Evolutionary conservation across 2,888 invertebrate species (phyloP).

Genomic region (Brenthis daphne): DNA sequence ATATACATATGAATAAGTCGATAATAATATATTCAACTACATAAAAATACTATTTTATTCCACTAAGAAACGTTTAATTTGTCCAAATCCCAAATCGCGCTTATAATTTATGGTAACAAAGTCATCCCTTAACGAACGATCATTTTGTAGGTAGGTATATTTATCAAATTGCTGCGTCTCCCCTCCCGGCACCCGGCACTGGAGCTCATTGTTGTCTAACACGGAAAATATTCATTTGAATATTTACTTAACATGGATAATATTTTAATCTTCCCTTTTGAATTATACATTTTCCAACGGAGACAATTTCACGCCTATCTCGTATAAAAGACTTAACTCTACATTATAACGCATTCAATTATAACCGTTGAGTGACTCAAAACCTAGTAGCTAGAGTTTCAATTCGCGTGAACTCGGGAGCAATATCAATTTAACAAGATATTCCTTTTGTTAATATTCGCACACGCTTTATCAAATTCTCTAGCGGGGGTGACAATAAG

Average conservation of each 20-base stretch:
- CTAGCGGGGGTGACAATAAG: conserved; percentile 83
- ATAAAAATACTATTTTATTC: conserved; percentile 36
- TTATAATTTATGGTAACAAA: conserved; percentile 80
- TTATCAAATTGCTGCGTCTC: conserved; percentile 79
- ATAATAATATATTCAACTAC: background rate
- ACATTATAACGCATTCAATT: conserved; percentile 54
- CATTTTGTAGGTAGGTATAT: conserved; percentile 80
- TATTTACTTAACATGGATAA: conserved; percentile 84
- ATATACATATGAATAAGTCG: too few relatives aligned
- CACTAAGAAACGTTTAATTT: conserved; percentile 70
- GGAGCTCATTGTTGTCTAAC: conserved; percentile 79
- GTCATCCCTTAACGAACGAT: conserved; percentile 76
- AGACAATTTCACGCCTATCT: conserved; percentile 79
- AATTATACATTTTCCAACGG: conserved; percentile 82
- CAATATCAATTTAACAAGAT: conserved; percentile 83
- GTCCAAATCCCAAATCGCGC: conserved; percentile 74
- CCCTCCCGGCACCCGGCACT: conserved; percentile 62
- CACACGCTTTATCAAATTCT: conserved; percentile 83
- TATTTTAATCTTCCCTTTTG: conserved; percentile 84
- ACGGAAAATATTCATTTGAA: conserved; percentile 83
- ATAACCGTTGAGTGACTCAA: conserved; percentile 45
- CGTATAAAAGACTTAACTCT: conserved; percentile 62
- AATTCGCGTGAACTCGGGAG: conserved; percentile 53
- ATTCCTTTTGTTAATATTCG: conserved; percentile 83
- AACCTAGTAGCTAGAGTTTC: conserved; percentile 50